Base-by-base conservation (phyloP, 2,888 invertebrate genomes). In the Lymantria monacha region DNA sequence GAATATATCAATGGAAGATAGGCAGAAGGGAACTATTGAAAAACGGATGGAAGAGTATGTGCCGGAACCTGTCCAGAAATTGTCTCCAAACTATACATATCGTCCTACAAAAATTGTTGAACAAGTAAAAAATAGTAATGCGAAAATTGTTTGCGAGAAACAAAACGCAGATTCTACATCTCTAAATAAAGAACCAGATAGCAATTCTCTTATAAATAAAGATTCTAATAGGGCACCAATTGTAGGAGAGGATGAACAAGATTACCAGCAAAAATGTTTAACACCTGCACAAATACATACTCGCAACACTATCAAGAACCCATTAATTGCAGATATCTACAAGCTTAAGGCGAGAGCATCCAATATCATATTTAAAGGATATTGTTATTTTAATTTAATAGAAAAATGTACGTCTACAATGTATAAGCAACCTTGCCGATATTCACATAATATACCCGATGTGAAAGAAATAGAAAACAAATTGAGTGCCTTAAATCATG, bases 91-190 rank as follows among this genome's bases (percentile, higher is more conserved):
- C 44, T 59, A 71, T 9, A 57, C 31, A 0, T 85, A 85, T 55
- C 53, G 58, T 9, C 83, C 85, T 0, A 72, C 81, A 0, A 79
- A 70, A 57, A 76, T 80, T 41, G 3, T 13, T 5, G 60, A 54
- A 0, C 37, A 30, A 3, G 46, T 44, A 15, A 14, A 51, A 10
- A 62, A 57, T 37, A 15, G 48, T 1, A 63, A 57, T 53, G 42
- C 42, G 8, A 57, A 50, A 52, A 59, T 46, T 0, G 51, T 79
- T 40, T 82, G 81, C 42, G 81, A 84, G 54, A 85, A 83, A 62
- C 81, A 83, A 57, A 83, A 73, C 46, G 83, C 83, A 0, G 84
- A 84, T 66, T 83, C 85, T 2, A 85, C 85, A 2, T 81, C 81
- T 8, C 64, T 78, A 14, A 59, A 69, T 30, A 79, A 43, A 46